Evolutionary conservation across 2,888 invertebrate species (phyloP).

Genomic region (Parnassius glacialis): DNA sequence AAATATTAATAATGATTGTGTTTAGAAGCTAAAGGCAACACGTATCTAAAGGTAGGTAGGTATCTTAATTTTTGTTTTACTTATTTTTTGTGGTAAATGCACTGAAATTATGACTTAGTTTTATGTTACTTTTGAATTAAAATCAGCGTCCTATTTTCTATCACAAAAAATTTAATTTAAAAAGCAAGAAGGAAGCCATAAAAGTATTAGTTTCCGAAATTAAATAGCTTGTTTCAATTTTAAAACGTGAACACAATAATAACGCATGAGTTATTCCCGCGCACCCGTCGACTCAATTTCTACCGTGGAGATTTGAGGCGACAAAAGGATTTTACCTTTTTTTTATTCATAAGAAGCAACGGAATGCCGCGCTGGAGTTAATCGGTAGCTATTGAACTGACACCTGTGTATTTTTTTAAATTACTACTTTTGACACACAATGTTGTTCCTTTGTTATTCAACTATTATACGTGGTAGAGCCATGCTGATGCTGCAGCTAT

Average conservation of each 20-base stretch:
- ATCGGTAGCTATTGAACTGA: constrained; percentile 50
- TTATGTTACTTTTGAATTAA: too few species aligned
- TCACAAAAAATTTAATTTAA: neutral
- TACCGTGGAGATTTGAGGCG: constrained; percentile 38
- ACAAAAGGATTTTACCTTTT: constrained; percentile 41
- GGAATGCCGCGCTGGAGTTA: constrained; percentile 44
- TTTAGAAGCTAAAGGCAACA: too few species aligned
- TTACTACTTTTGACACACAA: constrained; percentile 19
- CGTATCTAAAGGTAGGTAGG: too few species aligned
- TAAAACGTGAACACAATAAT: constrained; percentile 32
- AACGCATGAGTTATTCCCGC: constrained; percentile 41
- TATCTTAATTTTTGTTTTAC: too few species aligned
- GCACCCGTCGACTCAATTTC: constrained; percentile 29
- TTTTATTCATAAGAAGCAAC: constrained; percentile 30
- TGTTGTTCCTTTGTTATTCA: constrained; percentile 18
- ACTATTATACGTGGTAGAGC: too few species aligned
- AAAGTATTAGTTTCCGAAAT: constrained; percentile 32
- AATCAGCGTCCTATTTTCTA: too few species aligned
- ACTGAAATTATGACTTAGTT: too few species aligned
- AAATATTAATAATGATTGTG: too few species aligned
- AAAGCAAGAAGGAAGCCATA: constrained; percentile 30
- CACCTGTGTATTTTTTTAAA: constrained; percentile 44
- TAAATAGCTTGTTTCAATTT: constrained; percentile 33
- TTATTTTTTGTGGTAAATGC: too few species aligned
- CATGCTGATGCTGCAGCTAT: too few species aligned